Conservation (phyloP, 2,888 invertebrate genomes). For the Ophion costatus region DNA sequence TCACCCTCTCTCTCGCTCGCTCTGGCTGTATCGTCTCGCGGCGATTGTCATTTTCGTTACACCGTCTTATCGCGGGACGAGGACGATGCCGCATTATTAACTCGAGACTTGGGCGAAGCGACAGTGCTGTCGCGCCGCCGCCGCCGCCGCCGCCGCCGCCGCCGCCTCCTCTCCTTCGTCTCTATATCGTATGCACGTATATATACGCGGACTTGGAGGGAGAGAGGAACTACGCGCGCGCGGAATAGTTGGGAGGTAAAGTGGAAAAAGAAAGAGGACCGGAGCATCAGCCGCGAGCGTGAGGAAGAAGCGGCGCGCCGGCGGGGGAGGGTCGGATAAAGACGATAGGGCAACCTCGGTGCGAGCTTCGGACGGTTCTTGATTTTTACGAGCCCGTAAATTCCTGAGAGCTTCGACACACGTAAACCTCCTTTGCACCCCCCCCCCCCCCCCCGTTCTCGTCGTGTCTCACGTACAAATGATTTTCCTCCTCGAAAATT, state of each 20-base stretch:
- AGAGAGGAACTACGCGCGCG: slow-evolving; percentile 58
- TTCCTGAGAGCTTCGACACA: slow-evolving; percentile 75
- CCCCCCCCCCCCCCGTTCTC: slow-evolving; percentile 1
- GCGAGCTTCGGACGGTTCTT: slow-evolving; percentile 80
- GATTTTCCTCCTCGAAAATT: slow-evolving; percentile 60
- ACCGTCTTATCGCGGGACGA: too few relatives aligned
- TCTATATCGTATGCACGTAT: slow-evolving; percentile 35
- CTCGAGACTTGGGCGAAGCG: slow-evolving; percentile 34
- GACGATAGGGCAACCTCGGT: slow-evolving; percentile 76
- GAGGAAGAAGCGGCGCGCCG: slow-evolving; percentile 44
- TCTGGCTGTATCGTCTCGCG: too few relatives aligned
- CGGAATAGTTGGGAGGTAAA: slow-evolving; percentile 53
- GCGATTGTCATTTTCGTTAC: not conserved
- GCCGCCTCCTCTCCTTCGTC: too few relatives aligned
- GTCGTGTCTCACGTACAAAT: slow-evolving; percentile 60
- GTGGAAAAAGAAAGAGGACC: slow-evolving; percentile 26
- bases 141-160: too few relatives aligned
- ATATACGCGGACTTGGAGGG: too few relatives aligned
- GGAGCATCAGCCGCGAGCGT: slow-evolving; percentile 49
- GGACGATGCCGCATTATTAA: slow-evolving; percentile 51
- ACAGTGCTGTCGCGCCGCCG: slow-evolving; percentile 60
- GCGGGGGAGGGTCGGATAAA: slow-evolving; percentile 61
- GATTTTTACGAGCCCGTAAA: slow-evolving; percentile 83
- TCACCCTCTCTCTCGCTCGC: too few relatives aligned
- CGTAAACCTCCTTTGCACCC: slow-evolving; percentile 43